Evolutionary conservation across 2,797 vertebrate species (phyloP).

Genomic region (Sebastes matsubarae): DNA sequence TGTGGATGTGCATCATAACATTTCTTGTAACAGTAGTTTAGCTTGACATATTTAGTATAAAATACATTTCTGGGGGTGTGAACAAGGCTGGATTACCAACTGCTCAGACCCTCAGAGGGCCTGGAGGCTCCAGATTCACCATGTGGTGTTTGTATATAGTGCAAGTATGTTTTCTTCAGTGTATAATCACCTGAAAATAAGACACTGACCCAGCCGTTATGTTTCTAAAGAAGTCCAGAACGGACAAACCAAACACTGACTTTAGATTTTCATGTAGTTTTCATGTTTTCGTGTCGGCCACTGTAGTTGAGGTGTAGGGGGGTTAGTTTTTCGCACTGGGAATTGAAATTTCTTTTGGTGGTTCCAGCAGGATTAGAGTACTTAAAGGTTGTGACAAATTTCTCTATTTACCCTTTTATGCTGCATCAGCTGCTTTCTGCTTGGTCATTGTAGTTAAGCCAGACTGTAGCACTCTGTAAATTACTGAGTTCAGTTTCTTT

Average conservation of each 20-base stretch:
- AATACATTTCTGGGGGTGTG: neutral
- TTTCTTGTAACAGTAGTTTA: neutral
- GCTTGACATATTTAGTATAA: neutral
- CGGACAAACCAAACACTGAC: too few species aligned
- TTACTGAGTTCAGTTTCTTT: neutral
- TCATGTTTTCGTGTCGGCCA: too few species aligned
- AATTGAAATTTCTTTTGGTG: neutral
- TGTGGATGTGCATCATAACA: neutral
- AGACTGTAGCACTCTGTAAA: neutral
- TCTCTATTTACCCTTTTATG: neutral
- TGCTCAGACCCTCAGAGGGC: neutral
- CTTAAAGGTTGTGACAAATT: neutral
- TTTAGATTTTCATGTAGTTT: too few species aligned
- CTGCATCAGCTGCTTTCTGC: neutral
- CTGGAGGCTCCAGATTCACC: neutral
- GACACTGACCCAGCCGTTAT: accelerated
- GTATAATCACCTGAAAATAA: too few species aligned
- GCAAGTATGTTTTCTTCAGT: too few species aligned
- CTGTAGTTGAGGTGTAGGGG: too few species aligned
- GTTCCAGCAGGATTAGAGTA: neutral
- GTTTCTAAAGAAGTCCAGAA: too few species aligned
- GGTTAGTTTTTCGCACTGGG: neutral
- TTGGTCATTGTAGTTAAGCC: neutral
- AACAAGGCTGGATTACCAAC: neutral
- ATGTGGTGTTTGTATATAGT: neutral